Conservation (phyloP, 2,888 invertebrate genomes). For the Sympetrum striolatum region DNA sequence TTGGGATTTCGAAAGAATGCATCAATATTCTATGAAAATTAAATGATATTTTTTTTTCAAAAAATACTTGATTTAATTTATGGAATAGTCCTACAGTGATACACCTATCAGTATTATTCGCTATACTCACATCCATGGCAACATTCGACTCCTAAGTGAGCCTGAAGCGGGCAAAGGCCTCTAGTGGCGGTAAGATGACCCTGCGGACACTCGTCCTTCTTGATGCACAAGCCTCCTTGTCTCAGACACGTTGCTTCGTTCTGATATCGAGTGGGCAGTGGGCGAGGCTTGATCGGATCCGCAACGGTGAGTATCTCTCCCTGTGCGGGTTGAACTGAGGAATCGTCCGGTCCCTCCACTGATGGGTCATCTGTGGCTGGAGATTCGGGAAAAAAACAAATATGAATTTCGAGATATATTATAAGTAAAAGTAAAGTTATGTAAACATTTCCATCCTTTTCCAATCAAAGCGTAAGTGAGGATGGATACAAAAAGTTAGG, state of each 20-base stretch:
- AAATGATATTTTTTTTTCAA: no score
- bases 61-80: no score
- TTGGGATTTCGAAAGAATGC: no score
- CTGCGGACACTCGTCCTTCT: slow-evolving; percentile 45
- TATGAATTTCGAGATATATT: background rate
- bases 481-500: no score
- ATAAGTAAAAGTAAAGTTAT: background rate
- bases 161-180: slow-evolving; percentile 47
- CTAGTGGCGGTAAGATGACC: background rate
- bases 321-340: background rate
- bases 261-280: background rate
- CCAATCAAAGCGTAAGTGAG: no score
- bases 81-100: no score
- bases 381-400: background rate
- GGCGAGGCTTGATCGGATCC: background rate
- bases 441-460: background rate
- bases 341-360: background rate
- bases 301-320: background rate
- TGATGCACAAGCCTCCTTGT: slow-evolving; percentile 45
- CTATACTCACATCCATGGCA: slow-evolving; percentile 46
- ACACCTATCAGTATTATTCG: background rate
- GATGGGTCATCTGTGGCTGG: background rate
- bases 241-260: slow-evolving; percentile 43
- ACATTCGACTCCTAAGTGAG: slow-evolving; percentile 46
- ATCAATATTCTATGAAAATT: no score